A percentile compares a stretch with the other conserved stretches of the same genome.
These are phyloP conservation scores for Rousettus leschenaultii DNA, from an alignment of 2,113 vertebrate species.

Conservation along the genomic window DNA sequence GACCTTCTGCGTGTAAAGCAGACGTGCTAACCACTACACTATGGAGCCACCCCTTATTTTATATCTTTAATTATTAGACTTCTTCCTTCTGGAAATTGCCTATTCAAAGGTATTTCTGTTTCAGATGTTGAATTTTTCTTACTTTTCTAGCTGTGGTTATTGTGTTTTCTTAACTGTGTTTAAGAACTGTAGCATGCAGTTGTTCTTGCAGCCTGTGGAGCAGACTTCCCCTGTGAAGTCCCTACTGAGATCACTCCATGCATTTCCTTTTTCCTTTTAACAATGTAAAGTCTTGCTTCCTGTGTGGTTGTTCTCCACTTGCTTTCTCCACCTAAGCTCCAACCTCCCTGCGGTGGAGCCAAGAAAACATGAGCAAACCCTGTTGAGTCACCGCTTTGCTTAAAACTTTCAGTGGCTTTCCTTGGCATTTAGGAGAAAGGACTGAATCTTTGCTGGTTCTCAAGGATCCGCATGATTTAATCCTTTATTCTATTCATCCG, in stretches of 20 bases:
- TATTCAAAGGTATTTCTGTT: not conserved
- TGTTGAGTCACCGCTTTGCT: not conserved
- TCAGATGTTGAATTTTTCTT: not conserved
- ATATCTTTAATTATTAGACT: not conserved
- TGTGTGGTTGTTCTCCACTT: not conserved
- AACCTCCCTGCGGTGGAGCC: not conserved
- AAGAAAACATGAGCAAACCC: not conserved
- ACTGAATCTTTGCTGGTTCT: not conserved
- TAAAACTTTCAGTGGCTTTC: not conserved
- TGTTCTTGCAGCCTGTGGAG: not conserved
- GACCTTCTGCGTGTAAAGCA: too few relatives aligned
- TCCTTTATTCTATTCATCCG: not conserved
- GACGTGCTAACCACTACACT: too few relatives aligned
- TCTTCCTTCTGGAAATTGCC: not conserved
- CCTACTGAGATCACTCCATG: not conserved
- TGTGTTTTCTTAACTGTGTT: not conserved
- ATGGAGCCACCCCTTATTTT: not conserved
- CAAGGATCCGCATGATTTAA: accelerated
- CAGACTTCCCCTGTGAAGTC: not conserved
- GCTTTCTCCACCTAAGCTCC: not conserved
- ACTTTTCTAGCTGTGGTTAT: not conserved
- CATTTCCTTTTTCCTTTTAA: not conserved
- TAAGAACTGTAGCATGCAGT: not conserved
- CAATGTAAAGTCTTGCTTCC: not conserved
- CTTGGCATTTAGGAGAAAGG: not conserved